phyloP scores from a whole-genome alignment of 2,797 vertebrate species.

The Pangasius larnaudii region DNA sequence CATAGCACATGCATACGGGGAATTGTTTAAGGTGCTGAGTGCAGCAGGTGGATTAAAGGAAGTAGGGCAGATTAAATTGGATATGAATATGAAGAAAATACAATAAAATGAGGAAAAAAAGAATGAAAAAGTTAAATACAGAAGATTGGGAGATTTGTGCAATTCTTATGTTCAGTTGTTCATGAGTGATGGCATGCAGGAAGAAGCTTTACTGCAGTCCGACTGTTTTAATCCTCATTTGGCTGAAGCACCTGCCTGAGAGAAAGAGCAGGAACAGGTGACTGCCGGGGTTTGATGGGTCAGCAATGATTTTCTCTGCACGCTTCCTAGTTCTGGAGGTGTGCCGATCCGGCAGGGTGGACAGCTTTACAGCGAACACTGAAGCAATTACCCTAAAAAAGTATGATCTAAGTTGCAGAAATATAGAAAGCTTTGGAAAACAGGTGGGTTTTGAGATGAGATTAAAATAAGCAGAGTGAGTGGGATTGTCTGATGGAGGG shows the following conservation, averaged over 20 bases:
- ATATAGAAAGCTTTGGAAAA: too few relatives aligned
- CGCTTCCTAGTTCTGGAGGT: neutral
- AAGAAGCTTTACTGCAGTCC: neutral
- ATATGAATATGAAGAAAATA: neutral
- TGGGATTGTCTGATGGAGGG: too few relatives aligned
- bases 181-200: neutral
- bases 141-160: neutral
- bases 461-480: too few relatives aligned
- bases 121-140: neutral
- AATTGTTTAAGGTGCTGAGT: too few relatives aligned
- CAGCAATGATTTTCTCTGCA: neutral
- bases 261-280: neutral
- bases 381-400: too few relatives aligned
- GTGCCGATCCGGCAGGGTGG: neutral
- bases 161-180: neutral
- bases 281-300: neutral
- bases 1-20: too few relatives aligned
- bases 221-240: neutral
- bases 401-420: too few relatives aligned
- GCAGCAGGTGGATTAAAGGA: too few relatives aligned
- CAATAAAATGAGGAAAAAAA: neutral
- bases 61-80: too few relatives aligned
- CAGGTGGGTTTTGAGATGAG: too few relatives aligned
- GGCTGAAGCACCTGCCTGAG: neutral
- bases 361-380: neutral